These are phyloP conservation scores for Alethe diademata DNA, from an alignment of 2,113 vertebrate species.

Conservation along the genomic window DNA sequence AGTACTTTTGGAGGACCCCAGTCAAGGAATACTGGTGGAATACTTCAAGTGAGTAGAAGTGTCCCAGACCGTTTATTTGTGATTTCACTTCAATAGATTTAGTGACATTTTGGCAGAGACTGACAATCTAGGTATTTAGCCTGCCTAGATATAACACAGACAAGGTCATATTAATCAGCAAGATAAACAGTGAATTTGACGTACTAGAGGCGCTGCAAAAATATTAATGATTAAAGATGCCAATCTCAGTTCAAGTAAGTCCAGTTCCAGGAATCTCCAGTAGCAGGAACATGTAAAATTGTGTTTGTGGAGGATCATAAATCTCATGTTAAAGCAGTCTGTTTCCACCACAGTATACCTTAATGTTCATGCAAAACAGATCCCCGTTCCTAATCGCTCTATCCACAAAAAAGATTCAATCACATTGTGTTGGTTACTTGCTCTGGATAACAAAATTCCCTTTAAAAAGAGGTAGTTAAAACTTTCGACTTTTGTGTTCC, in stretches of 20 bases:
- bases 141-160: background rate
- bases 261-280: background rate
- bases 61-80: background rate
- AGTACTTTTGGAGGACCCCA: background rate
- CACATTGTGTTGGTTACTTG: background rate
- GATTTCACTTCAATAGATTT: background rate
- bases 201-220: background rate
- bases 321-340: background rate
- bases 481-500: constrained; percentile 13
- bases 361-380: accelerated
- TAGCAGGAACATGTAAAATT: background rate
- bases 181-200: background rate
- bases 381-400: background rate
- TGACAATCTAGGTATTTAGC: background rate
- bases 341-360: background rate
- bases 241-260: background rate
- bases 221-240: background rate
- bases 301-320: background rate
- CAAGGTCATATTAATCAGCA: background rate
- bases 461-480: constrained; percentile 14
- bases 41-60: background rate
- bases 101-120: background rate
- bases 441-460: background rate
- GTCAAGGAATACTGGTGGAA: background rate
- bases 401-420: background rate